A percentile compares a stretch with the other conserved stretches of the same genome.
Evolutionary conservation across 2,797 vertebrate species (phyloP).

Genomic region (Tauraco hartlaubi): DNA sequence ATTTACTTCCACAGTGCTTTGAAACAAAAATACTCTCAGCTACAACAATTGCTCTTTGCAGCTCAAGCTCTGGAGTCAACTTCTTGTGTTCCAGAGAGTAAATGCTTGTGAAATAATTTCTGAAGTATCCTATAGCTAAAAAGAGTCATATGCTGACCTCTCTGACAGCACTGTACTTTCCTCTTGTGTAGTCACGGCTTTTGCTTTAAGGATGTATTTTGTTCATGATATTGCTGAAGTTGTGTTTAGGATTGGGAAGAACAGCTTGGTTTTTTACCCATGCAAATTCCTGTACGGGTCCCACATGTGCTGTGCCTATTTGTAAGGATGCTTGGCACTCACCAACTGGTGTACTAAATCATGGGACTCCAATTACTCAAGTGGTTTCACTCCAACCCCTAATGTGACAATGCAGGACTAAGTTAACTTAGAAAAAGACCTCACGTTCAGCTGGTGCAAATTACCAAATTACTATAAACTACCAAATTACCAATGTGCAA

Average conservation of each 20-base stretch:
- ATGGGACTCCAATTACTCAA: neutral
- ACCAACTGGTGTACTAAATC: neutral
- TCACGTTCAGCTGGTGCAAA: slow-evolving; percentile 16
- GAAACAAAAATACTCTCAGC: slow-evolving; percentile 85
- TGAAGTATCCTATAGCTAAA: slow-evolving; percentile 29
- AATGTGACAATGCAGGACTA: neutral
- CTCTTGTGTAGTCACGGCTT: neutral
- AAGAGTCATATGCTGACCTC: neutral
- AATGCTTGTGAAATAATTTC: slow-evolving; percentile 50
- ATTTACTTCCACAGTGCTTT: slow-evolving; percentile 82
- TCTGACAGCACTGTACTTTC: neutral
- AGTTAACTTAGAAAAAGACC: neutral
- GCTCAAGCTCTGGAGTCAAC: slow-evolving; percentile 58
- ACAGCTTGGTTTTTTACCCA: neutral
- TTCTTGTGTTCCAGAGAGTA: slow-evolving; percentile 54
- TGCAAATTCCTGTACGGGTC: neutral
- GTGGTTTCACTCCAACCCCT: neutral
- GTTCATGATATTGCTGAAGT: neutral
- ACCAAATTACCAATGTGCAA: neutral
- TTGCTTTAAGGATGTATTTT: neutral
- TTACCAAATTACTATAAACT: slow-evolving; percentile 27
- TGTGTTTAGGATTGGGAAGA: neutral
- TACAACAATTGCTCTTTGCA: slow-evolving; percentile 70
- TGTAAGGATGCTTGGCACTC: slow-evolving; percentile 6
- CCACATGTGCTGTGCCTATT: neutral